These are phyloP conservation scores for Petrocephalus zakoni DNA, from an alignment of 2,113 vertebrate species.

Conservation along the genomic window DNA sequence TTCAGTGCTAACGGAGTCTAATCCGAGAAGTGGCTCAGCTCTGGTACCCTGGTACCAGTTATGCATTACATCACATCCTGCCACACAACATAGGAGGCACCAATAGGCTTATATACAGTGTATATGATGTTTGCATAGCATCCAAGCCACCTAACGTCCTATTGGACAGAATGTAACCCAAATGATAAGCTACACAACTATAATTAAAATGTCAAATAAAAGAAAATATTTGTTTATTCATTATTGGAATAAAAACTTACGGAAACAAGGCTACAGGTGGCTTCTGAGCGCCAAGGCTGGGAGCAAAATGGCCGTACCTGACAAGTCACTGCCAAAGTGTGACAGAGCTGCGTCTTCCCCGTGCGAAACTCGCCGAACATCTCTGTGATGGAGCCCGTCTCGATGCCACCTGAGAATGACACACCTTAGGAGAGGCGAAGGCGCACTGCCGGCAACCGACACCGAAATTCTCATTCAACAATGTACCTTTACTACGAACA, in stretches of 20 bases:
- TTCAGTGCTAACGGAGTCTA: neutral
- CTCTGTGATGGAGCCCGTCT: slow-evolving; percentile 96
- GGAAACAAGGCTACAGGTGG: neutral
- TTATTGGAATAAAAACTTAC: neutral
- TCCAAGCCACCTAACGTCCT: no score
- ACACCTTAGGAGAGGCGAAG: neutral
- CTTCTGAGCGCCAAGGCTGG: neutral
- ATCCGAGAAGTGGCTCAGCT: neutral
- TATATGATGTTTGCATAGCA: no score
- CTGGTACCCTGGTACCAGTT: neutral
- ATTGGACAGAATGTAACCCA: no score
- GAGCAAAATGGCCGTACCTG: slow-evolving; percentile 59
- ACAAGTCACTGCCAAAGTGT: slow-evolving; percentile 92
- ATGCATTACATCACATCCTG: neutral
- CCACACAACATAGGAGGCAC: no score
- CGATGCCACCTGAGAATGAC: slow-evolving; percentile 77
- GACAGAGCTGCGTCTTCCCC: slow-evolving; percentile 94
- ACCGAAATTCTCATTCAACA: neutral
- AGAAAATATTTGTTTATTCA: neutral
- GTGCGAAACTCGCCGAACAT: slow-evolving; percentile 97
- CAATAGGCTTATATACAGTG: no score
- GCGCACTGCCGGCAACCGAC: neutral
- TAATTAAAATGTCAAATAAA: neutral
- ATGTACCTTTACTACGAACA: neutral
- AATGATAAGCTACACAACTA: no score